Evolutionary conservation across 2,888 invertebrate genomes (phyloP), one percentile per base, ranked within the genome.

Genomic region (Cantharis rustica): DNA sequence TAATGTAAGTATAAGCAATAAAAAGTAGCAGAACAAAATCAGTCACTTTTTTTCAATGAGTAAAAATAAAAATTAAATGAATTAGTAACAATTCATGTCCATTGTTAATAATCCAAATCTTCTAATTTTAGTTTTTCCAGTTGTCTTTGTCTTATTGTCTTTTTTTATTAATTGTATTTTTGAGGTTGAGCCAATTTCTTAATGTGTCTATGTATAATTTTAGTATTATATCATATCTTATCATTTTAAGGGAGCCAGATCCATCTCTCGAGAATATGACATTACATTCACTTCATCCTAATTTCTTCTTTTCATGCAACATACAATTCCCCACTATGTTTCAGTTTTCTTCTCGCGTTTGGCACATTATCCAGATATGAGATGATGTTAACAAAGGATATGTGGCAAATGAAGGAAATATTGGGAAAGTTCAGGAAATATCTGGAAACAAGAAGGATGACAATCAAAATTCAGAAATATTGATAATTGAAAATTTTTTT

Each of bases 301-400:
- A 1, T n/a, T 47, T 47, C 7, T 47, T n/a, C 47, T 9, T 9
- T 47, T 47, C 47, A 47, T 47, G 47, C n/a, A n/a, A 31, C n/a
- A 47, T n/a, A 47, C n/a, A 47, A 47, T 47, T 10, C 47, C 5
- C 7, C 5, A n/a, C 47, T 47, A 0, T 13, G n/a, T 47, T 47
- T n/a, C 47, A 47, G 7, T n/a, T 47, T n/a, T 47, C 47, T 47
- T 47, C n/a, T n/a, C 7, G 11, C n/a, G 7, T 47, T 47, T 64
- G n/a, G 16, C 11, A 47, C 13, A 47, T 64, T 16, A 64, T 75
- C 90, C 15, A 61, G 4, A 10, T 31, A 61, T 71, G 17, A 10
- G 23, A 68, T 26, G 27, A 26, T 15, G 20, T 17, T 64, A 64
- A 47, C 47, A 47, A 47, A 47, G 47, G 47, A 47, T 47, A 47